Percentiles rank a stretch among this genome's conserved stretches.
phyloP scores from a whole-genome alignment of 2,888 invertebrate species.

The Archaeoteleia sp. region DNA sequence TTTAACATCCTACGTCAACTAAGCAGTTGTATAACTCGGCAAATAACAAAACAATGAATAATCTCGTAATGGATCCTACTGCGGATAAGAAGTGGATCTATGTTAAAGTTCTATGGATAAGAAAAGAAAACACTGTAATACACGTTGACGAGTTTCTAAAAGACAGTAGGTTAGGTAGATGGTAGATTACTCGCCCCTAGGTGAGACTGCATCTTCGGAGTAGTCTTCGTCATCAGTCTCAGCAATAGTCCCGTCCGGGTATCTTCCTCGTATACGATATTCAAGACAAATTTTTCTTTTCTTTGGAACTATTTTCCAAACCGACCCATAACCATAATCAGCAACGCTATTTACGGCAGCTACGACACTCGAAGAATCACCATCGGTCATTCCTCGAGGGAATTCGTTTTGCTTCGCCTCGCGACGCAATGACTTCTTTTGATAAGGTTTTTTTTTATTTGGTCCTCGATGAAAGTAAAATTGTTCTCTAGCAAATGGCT shows the following conservation, averaged over 20 bases:
- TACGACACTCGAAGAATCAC: background rate
- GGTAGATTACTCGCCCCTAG: slow-evolving; percentile 75
- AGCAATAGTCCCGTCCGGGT: slow-evolving; percentile 66
- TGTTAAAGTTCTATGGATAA: slow-evolving; percentile 57
- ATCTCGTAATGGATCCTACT: slow-evolving; percentile 55
- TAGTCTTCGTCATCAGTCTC: slow-evolving; percentile 70
- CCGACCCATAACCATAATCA: slow-evolving; percentile 47
- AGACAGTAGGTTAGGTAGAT: slow-evolving; percentile 74
- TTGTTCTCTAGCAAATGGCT: too few species aligned
- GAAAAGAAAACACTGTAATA: slow-evolving; percentile 66
- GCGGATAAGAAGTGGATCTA: slow-evolving; percentile 55
- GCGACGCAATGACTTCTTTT: too few species aligned
- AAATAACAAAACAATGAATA: slow-evolving; percentile 39
- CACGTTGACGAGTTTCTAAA: slow-evolving; percentile 70
- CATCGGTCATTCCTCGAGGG: background rate
- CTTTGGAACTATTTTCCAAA: slow-evolving; percentile 21
- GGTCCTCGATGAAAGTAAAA: too few species aligned
- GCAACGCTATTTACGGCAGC: slow-evolving; percentile 1
- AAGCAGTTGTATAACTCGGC: slow-evolving; percentile 39
- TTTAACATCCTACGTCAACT: slow-evolving; percentile 41
- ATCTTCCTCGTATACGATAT: slow-evolving; percentile 64
- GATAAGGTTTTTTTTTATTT: too few species aligned
- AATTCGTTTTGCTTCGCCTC: background rate
- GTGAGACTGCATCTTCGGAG: slow-evolving; percentile 70
- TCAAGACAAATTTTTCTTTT: slow-evolving; percentile 57